phyloP scores from a whole-genome alignment of 2,888 invertebrate species.

The Epinotia ramella region DNA sequence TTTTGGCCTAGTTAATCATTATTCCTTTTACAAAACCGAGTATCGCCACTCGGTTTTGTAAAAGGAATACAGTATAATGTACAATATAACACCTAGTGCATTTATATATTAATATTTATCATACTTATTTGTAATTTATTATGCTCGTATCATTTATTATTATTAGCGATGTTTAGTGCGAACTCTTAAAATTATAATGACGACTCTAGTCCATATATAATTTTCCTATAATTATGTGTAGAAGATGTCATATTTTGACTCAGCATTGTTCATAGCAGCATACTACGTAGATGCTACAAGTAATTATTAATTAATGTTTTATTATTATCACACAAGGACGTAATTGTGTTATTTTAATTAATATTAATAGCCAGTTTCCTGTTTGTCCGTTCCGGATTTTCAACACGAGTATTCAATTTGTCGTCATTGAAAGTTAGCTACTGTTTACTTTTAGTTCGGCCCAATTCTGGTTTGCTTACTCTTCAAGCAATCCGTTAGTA shows the following conservation, averaged over 20 bases:
- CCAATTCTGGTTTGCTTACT: conserved; percentile 1
- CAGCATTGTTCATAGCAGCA: neutral
- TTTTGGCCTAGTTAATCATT: too few relatives aligned
- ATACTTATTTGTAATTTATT: too few relatives aligned
- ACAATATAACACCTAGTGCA: too few relatives aligned
- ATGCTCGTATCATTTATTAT: neutral
- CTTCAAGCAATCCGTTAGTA: neutral
- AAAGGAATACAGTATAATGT: too few relatives aligned
- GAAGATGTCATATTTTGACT: neutral
- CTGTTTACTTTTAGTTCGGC: conserved; percentile 8
- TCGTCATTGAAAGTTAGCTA: neutral
- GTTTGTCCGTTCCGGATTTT: conserved; percentile 30
- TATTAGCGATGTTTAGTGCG: neutral
- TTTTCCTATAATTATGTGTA: neutral
- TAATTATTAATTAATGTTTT: conserved; percentile 17
- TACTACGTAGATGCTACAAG: neutral
- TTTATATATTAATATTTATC: too few relatives aligned
- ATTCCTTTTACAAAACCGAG: too few relatives aligned
- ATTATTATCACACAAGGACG: conserved; percentile 2
- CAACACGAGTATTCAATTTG: conserved; percentile 1
- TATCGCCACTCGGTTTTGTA: too few relatives aligned
- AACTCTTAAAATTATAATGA: neutral
- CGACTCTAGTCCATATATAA: neutral
- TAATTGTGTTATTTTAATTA: conserved; percentile 26
- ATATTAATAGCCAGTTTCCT: conserved; percentile 26